A percentile compares a stretch with the other conserved stretches of the same genome.
phyloP scores from a whole-genome alignment of 2,113 vertebrate genomes.

The Machaerirhynchus nigripectus region DNA sequence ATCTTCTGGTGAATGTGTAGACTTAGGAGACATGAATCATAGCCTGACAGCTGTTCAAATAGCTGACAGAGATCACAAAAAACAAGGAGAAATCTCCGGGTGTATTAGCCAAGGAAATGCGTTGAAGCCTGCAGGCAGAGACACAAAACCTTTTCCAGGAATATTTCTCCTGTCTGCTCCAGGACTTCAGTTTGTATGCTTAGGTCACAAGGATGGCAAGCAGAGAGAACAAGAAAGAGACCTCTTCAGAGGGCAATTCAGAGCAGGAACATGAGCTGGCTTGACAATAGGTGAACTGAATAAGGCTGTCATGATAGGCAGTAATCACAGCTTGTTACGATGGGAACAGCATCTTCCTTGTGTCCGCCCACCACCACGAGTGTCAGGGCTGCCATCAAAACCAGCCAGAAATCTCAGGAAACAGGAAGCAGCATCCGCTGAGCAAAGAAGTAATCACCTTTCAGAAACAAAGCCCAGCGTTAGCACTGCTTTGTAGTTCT shows the following conservation, averaged over 20 bases:
- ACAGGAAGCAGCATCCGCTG: fast-evolving
- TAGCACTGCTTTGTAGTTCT: background rate
- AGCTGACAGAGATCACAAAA: background rate
- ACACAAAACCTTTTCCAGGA: background rate
- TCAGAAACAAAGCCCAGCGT: background rate
- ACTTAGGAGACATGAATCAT: background rate
- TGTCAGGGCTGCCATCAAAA: background rate
- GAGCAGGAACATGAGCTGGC: background rate
- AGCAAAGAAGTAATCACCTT: background rate
- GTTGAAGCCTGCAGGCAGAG: background rate
- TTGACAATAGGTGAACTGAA: background rate
- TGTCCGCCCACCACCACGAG: fast-evolving
- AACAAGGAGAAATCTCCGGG: background rate
- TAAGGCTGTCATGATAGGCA: background rate
- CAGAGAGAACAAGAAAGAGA: background rate
- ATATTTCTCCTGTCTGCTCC: background rate
- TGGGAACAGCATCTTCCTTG: background rate
- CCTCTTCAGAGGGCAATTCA: background rate
- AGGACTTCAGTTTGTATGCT: background rate
- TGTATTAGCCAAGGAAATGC: background rate
- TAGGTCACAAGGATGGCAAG: background rate
- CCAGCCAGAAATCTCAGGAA: background rate
- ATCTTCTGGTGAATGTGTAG: background rate
- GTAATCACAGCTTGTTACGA: background rate
- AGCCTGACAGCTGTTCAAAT: background rate